These are phyloP conservation scores for Marronus borbonicus DNA, from an alignment of 2,888 invertebrate genomes.

Conservation along the genomic window DNA sequence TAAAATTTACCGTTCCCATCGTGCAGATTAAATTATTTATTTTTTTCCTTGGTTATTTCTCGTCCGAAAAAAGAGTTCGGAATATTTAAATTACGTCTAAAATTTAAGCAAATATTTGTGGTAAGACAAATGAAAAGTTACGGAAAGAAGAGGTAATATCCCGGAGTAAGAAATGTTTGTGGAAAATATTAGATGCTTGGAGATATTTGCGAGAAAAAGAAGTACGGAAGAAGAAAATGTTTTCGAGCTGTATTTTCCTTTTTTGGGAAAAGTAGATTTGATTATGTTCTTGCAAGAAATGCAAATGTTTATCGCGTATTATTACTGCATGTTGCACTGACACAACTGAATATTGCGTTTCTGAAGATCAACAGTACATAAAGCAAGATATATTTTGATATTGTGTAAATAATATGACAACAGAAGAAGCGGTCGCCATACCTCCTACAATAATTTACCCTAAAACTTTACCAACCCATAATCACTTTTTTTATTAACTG, in stretches of 20 bases:
- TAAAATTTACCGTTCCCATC: conserved; percentile 37
- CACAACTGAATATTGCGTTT: too few species aligned
- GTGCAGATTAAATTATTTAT: conserved; percentile 39
- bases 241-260: too few species aligned
- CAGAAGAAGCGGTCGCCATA: neutral
- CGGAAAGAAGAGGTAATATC: conserved; percentile 15
- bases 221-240: neutral
- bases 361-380: too few species aligned
- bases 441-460: neutral
- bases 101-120: conserved; percentile 39
- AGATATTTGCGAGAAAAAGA: conserved; percentile 1
- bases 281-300: too few species aligned
- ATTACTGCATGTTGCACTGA: too few species aligned
- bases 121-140: neutral
- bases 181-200: conserved; percentile 13
- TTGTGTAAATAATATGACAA: too few species aligned
- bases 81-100: conserved; percentile 44
- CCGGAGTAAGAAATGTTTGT: conserved; percentile 26
- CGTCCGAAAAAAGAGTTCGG: conserved; percentile 12
- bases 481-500: neutral
- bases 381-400: too few species aligned
- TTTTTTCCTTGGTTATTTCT: conserved; percentile 27
- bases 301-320: too few species aligned
- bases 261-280: too few species aligned
- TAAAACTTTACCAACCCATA: neutral